phyloP scores from a whole-genome alignment of 2,113 vertebrate species.

The Anhinga rufa region DNA sequence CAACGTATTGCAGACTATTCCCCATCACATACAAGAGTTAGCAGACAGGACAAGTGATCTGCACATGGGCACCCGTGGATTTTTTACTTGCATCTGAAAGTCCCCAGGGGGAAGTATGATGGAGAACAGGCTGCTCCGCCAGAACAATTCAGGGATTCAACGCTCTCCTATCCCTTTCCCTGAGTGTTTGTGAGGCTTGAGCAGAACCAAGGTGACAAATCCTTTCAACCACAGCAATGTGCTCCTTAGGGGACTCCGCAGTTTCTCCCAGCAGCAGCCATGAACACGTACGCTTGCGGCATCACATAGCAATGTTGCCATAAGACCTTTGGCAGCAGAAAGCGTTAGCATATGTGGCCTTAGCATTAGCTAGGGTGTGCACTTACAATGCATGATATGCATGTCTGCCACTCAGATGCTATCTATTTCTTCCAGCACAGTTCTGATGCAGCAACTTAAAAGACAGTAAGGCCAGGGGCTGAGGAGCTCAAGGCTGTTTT shows the following conservation, averaged over 20 bases:
- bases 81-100: not conserved
- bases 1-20: not conserved
- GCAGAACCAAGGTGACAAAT: not conserved
- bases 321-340: not conserved
- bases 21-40: not conserved
- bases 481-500: not conserved
- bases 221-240: not conserved
- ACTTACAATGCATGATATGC: not conserved
- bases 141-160: not conserved
- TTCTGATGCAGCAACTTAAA: not conserved
- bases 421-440: not conserved
- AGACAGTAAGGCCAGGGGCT: rapidly evolving
- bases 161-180: not conserved
- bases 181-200: not conserved
- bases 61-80: not conserved
- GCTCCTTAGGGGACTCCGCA: not conserved
- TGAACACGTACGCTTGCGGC: rapidly evolving
- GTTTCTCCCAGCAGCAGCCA: not conserved
- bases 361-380: not conserved
- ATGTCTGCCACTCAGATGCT: not conserved
- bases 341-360: not conserved
- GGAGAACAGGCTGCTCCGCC: not conserved
- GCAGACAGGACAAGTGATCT: not conserved
- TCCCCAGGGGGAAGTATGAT: not conserved
- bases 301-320: rapidly evolving